Percentiles rank a stretch among this genome's conserved stretches.
These are phyloP conservation scores for Amiota minor DNA, from an alignment of 2,888 invertebrate genomes.

Conservation along the genomic window DNA sequence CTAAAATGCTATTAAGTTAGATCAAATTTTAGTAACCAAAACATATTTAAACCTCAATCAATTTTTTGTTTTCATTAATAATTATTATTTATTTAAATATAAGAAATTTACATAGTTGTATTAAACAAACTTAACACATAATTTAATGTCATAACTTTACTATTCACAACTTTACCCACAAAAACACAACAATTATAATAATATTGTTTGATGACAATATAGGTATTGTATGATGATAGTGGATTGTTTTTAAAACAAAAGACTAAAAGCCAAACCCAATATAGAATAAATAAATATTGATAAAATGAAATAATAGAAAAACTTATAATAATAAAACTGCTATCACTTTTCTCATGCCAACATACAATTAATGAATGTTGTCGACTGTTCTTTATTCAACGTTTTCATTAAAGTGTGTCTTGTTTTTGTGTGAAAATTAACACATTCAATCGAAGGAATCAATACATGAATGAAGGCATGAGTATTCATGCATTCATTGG, in stretches of 20 bases:
- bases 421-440: not conserved
- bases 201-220: constrained; percentile 11
- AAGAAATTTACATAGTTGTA: too few species aligned
- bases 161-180: constrained; percentile 20
- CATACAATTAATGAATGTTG: constrained; percentile 59
- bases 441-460: too few species aligned
- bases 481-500: not conserved
- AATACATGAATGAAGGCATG: too few species aligned
- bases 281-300: constrained; percentile 39
- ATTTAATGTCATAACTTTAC: constrained; percentile 44
- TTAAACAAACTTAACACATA: constrained; percentile 57
- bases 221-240: too few species aligned
- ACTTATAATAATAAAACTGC: not conserved
- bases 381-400: constrained; percentile 42
- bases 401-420: constrained; percentile 32
- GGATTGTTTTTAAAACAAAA: not conserved
- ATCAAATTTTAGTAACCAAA: too few species aligned
- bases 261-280: not conserved
- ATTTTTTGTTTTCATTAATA: too few species aligned
- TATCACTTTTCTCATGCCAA: constrained; percentile 38
- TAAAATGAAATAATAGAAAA: constrained; percentile 43
- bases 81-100: too few species aligned
- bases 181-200: constrained; percentile 23
- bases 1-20: too few species aligned
- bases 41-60: too few species aligned